A percentile compares a stretch with the other conserved stretches of the same genome.
phyloP scores from a whole-genome alignment of 2,888 invertebrate genomes.

The Zygothrica quintamaculata region DNA sequence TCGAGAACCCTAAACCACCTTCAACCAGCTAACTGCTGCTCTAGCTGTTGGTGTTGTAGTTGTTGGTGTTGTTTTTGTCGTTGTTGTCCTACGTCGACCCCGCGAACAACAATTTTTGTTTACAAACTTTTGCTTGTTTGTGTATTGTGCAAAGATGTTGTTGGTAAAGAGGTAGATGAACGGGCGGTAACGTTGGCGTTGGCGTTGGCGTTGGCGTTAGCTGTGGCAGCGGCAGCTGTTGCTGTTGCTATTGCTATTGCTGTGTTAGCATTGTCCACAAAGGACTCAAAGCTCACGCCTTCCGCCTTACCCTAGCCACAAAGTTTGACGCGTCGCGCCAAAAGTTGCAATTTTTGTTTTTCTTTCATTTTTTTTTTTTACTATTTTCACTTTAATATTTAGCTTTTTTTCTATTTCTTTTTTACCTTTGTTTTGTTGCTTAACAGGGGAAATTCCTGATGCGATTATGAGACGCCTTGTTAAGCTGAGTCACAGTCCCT shows the following conservation, averaged over 20 bases:
- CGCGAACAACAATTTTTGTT: conserved; percentile 77
- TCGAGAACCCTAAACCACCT: conserved; percentile 55
- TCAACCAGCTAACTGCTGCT: conserved; percentile 45
- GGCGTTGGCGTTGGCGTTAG: conserved; percentile 26
- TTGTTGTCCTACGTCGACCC: conserved; percentile 39
- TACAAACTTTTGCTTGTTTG: conserved; percentile 81
- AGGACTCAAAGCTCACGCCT: conserved; percentile 47
- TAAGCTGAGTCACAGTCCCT: conserved; percentile 54
- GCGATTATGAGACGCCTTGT: conserved; percentile 76
- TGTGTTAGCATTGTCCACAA: conserved; percentile 65
- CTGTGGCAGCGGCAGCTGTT: no score
- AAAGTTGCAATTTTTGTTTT: conserved; percentile 64
- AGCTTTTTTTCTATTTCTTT: conserved; percentile 30
- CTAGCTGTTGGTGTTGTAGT: no score
- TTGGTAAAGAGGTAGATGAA: conserved; percentile 24
- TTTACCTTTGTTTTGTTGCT: conserved; percentile 44
- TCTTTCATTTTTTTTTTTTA: conserved; percentile 25
- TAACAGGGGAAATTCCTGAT: conserved; percentile 75
- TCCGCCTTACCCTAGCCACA: conserved; percentile 14
- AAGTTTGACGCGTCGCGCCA: conserved; percentile 55
- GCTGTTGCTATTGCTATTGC: no score
- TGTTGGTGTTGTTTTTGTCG: conserved; percentile 1
- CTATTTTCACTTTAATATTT: no score
- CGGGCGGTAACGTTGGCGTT: conserved; percentile 13
- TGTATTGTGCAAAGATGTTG: conserved; percentile 58